Evolutionary conservation across 1,140 invertebrate species (phyloP).

Genomic region (Scaptomyza hsui): DNA sequence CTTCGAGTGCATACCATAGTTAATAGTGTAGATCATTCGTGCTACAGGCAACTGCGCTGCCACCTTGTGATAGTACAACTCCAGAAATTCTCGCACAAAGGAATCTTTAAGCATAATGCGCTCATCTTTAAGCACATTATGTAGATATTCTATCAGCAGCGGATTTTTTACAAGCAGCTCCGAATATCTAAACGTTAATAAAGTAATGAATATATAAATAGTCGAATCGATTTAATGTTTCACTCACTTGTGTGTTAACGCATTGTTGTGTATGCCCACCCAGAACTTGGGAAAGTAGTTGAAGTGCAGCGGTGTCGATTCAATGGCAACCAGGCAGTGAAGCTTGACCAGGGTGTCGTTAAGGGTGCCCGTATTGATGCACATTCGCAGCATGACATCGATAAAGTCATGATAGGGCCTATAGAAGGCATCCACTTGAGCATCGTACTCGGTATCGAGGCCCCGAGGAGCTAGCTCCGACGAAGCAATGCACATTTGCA

Average conservation of each 20-base stretch:
- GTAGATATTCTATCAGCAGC: conserved; percentile 77
- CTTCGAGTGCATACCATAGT: conserved; percentile 81
- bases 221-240: no score
- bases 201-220: background rate
- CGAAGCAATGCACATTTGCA: conserved; percentile 94
- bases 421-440: conserved; percentile 91
- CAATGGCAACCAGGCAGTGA: conserved; percentile 81
- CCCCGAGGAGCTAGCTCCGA: conserved; percentile 87
- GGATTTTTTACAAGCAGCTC: conserved; percentile 77
- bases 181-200: conserved; percentile 62
- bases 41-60: conserved; percentile 74
- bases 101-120: conserved; percentile 78
- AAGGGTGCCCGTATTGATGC: conserved; percentile 86
- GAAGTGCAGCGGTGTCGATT: conserved; percentile 80
- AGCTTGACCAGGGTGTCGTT: conserved; percentile 81
- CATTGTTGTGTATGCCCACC: conserved; percentile 83
- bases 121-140: conserved; percentile 75
- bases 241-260: conserved; percentile 82
- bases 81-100: conserved; percentile 78
- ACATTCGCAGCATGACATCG: conserved; percentile 94
- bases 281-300: conserved; percentile 83
- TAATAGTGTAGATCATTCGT: conserved; percentile 80
- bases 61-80: conserved; percentile 82
- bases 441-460: conserved; percentile 91
- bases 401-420: conserved; percentile 92